These are phyloP conservation scores for Thecophora atra DNA, from an alignment of 2,888 invertebrate species.

Conservation along the genomic window DNA sequence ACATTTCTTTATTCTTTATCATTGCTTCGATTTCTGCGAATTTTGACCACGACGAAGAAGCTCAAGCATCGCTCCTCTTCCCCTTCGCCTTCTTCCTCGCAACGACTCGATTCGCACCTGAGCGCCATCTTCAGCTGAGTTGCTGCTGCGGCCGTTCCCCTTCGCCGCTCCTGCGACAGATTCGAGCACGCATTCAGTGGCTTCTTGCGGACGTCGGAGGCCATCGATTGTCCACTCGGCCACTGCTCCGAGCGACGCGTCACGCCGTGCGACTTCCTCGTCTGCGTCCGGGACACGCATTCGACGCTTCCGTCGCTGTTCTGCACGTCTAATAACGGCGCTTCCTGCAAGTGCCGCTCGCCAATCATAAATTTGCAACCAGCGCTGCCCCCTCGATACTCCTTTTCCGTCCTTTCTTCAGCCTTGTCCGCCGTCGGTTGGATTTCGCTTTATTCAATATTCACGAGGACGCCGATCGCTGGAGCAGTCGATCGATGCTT, in stretches of 20 bases:
- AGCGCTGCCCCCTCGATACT: background rate
- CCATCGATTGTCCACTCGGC: background rate
- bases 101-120: too few relatives aligned
- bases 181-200: too few relatives aligned
- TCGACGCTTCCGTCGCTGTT: constrained; percentile 7
- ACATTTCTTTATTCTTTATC: too few relatives aligned
- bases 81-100: background rate
- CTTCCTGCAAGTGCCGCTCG: background rate
- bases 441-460: constrained; percentile 6
- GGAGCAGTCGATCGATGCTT: too few relatives aligned
- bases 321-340: constrained; percentile 3
- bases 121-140: too few relatives aligned
- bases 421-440: background rate
- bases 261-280: constrained; percentile 4
- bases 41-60: background rate
- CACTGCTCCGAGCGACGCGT: background rate
- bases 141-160: too few relatives aligned
- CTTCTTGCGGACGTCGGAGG: too few relatives aligned
- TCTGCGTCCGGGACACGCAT: background rate
- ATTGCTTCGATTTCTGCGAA: too few relatives aligned
- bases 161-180: too few relatives aligned
- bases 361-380: background rate
- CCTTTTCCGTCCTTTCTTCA: background rate
- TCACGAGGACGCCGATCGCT: too few relatives aligned
- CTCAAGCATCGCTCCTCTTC: background rate